Evolutionary conservation across 1,140 invertebrate genomes (phyloP).

Genomic region (Drosophila subobscura): DNA sequence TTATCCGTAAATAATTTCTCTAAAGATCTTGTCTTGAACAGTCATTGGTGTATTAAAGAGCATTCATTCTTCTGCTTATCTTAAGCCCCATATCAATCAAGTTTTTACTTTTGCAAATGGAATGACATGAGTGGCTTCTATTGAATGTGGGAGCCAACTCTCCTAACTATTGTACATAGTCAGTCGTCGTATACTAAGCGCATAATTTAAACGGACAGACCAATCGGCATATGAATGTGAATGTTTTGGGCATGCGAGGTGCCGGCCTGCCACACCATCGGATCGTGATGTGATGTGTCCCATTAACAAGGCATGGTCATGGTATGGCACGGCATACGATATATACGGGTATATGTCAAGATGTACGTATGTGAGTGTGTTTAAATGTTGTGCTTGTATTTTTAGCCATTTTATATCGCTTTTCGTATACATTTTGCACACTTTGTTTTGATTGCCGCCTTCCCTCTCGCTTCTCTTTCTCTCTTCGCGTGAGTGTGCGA

Average conservation of each 20-base stretch:
- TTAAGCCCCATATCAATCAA: neutral
- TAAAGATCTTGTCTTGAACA: no score
- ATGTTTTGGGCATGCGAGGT: slow-evolving; percentile 6
- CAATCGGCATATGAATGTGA: slow-evolving; percentile 19
- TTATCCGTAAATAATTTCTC: no score
- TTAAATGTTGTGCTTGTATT: slow-evolving; percentile 44
- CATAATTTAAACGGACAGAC: slow-evolving; percentile 31
- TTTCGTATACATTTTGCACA: slow-evolving; percentile 64
- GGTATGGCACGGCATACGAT: slow-evolving; percentile 1
- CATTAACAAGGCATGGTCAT: slow-evolving; percentile 43
- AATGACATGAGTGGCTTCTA: neutral
- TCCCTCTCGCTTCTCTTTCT: slow-evolving; percentile 14
- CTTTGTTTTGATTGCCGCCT: slow-evolving; percentile 72
- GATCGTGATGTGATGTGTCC: slow-evolving; percentile 31
- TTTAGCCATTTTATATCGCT: slow-evolving; percentile 50
- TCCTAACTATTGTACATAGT: slow-evolving; percentile 22
- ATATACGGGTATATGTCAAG: slow-evolving; percentile 13
- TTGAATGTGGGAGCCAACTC: slow-evolving; percentile 30
- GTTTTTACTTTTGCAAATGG: slow-evolving; percentile 32
- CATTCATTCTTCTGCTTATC: slow-evolving; percentile 11
- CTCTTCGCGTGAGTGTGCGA: slow-evolving; percentile 6
- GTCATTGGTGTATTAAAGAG: slow-evolving; percentile 15
- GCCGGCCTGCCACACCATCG: slow-evolving; percentile 31
- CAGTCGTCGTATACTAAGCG: slow-evolving; percentile 18
- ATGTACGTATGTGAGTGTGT: slow-evolving; percentile 26